phyloP scores from a whole-genome alignment of 2,797 vertebrate genomes.

The Danio choprae region DNA sequence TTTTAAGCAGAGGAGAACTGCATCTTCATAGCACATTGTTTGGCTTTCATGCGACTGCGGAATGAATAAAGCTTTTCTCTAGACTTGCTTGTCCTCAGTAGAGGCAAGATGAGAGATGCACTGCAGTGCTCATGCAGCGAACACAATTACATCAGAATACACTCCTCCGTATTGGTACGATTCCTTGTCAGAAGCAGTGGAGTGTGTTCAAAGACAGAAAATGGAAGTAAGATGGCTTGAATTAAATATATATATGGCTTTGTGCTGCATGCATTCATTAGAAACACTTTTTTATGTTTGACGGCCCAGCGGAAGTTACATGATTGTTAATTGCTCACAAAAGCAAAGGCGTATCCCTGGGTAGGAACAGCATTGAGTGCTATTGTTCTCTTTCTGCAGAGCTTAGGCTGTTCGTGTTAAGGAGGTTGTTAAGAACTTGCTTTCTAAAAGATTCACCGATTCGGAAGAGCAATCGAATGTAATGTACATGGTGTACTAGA shows the following conservation, averaged over 20 bases:
- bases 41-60: conserved; percentile 29
- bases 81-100: neutral
- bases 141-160: conserved; percentile 64
- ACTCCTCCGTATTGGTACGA: conserved; percentile 49
- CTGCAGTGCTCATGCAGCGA: conserved; percentile 57
- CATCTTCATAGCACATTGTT: neutral
- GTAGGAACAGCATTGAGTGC: neutral
- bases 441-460: conserved; percentile 6
- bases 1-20: conserved; percentile 30
- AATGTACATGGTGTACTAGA: neutral
- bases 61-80: conserved; percentile 38
- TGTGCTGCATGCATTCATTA: conserved; percentile 69
- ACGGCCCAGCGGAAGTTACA: conserved; percentile 69
- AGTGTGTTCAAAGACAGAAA: conserved; percentile 76
- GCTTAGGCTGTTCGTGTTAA: conserved; percentile 43
- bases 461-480: conserved; percentile 1
- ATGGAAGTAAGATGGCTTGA: conserved; percentile 71
- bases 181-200: conserved; percentile 74
- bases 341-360: conserved; percentile 45
- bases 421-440: conserved; percentile 9
- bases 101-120: conserved; percentile 17
- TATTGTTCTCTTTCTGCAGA: conserved; percentile 23
- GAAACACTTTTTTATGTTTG: conserved; percentile 71
- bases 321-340: conserved; percentile 74
- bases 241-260: conserved; percentile 76